Evolutionary conservation across 2,888 invertebrate species (phyloP), one percentile per base, ranked within the genome.

Genomic region (Rhaphigaster nebulosa): DNA sequence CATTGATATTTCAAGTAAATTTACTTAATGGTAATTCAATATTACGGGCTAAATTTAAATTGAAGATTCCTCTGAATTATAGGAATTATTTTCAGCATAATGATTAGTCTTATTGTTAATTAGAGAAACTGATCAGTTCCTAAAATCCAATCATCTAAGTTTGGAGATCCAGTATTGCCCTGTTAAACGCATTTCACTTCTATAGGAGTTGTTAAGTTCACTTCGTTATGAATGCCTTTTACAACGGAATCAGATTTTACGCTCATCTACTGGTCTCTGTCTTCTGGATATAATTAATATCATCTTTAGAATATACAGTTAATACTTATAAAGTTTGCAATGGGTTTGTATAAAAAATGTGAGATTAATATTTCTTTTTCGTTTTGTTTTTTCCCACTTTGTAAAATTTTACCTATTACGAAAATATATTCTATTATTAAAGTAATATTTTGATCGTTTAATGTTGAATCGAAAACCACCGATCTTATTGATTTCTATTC

Each of bases 201-300:
- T 76, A 38, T 38, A 76, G 70, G 34, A 76, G 70, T 76, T 76
- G 70, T 76, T 76, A 20, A 76, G 38, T 76, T 76, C 34, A 34
- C 70, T 76, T 76, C 70, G 70, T 76, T 76, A 38, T 76, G 70
- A 76, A 23, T 76, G 70, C 70, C 34, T 76, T 76, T 76, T 38
- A 76, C 70, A 38, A 20, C 38, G 8, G 8, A 34, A 76, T 76
- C 10, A 20, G 20, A 76, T 76, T 76, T 76, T 38, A 76, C 34
- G 34, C 70, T 76, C 20, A 76, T 76, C 38, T 18, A 76, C 18
- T 23, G 8, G 6, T 1, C 34, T 18, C 34, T 34, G 5, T 20
- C 23, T 76, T 23, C 38, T 38, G 20, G 70, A 23, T 8, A 76
- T 76, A 76, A 76, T 76, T 38, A 76, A 76, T 70, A 34, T 2